Evolutionary conservation across 2,797 vertebrate species (phyloP).

Genomic region (Botia almorhae): DNA sequence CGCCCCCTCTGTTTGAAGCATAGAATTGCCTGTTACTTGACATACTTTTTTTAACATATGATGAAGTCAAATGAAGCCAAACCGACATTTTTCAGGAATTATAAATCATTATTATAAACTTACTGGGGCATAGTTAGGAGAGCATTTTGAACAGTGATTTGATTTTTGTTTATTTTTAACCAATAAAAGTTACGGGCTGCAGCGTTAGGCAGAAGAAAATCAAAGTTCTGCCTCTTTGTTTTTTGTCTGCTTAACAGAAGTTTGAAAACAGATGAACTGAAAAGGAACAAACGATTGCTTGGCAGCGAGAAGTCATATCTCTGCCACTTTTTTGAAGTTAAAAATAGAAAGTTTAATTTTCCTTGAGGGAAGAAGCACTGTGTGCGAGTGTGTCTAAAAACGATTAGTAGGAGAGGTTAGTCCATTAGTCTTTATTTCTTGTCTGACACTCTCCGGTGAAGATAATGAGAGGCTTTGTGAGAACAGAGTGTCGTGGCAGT

Average conservation of each 20-base stretch:
- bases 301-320: constrained; percentile 19
- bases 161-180: no score
- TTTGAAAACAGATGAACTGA: constrained; percentile 53
- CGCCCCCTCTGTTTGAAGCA: no score
- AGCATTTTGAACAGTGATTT: no score
- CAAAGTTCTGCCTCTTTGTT: neutral
- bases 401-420: constrained; percentile 73
- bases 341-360: constrained; percentile 72
- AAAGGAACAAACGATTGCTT: constrained; percentile 32
- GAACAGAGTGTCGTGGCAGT: constrained; percentile 61
- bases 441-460: constrained; percentile 66
- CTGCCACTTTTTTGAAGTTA: constrained; percentile 52
- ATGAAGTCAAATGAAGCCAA: no score
- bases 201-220: no score
- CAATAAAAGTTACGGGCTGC: no score
- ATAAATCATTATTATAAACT: no score
- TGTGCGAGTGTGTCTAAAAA: constrained; percentile 64
- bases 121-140: no score
- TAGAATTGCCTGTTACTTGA: no score
- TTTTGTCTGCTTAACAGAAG: constrained; percentile 47
- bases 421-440: constrained; percentile 76
- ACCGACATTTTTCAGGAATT: no score
- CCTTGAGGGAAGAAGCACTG: constrained; percentile 63
- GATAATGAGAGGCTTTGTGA: constrained; percentile 70
- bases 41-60: no score